Conservation (phyloP, 2,113 vertebrate species). For the Misgurnus anguillicaudatus region DNA sequence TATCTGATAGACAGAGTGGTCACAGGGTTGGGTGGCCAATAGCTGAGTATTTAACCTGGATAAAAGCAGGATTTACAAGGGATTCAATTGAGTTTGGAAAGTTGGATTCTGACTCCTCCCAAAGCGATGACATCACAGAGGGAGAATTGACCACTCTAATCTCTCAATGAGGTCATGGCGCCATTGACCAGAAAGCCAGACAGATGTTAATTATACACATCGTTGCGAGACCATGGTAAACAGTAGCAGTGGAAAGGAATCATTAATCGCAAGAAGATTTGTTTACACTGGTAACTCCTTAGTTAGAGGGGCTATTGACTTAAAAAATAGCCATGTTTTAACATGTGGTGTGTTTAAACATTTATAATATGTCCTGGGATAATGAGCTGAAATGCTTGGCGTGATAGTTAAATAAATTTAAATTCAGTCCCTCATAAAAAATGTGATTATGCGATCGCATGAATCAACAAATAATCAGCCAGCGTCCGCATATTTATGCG, state of each 20-base stretch:
- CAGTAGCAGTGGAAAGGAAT: neutral
- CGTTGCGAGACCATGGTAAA: neutral
- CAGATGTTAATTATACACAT: slow-evolving; percentile 27
- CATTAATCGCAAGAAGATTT: neutral
- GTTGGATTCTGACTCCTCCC: slow-evolving; percentile 29
- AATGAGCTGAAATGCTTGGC: too few species aligned
- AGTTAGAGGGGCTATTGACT: too few species aligned
- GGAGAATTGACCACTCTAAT: slow-evolving; percentile 56
- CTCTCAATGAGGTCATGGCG: slow-evolving; percentile 62
- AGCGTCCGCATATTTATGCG: too few species aligned
- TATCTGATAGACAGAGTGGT: slow-evolving; percentile 74
- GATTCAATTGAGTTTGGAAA: slow-evolving; percentile 80
- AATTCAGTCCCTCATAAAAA: too few species aligned
- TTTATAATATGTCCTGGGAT: too few species aligned
- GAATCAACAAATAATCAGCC: too few species aligned
- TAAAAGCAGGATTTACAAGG: slow-evolving; percentile 83
- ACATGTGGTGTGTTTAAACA: too few species aligned
- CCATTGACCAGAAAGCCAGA: slow-evolving; percentile 57
- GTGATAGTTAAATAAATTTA: too few species aligned
- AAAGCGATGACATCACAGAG: slow-evolving; percentile 67
- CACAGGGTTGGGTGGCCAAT: neutral
- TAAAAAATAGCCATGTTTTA: too few species aligned
- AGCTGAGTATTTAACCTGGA: slow-evolving; percentile 72
- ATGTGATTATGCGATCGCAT: too few species aligned
- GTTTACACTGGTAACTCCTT: too few species aligned